Conservation (phyloP, 2,797 vertebrate genomes). For the Melanotaenia maccullochi region DNA sequence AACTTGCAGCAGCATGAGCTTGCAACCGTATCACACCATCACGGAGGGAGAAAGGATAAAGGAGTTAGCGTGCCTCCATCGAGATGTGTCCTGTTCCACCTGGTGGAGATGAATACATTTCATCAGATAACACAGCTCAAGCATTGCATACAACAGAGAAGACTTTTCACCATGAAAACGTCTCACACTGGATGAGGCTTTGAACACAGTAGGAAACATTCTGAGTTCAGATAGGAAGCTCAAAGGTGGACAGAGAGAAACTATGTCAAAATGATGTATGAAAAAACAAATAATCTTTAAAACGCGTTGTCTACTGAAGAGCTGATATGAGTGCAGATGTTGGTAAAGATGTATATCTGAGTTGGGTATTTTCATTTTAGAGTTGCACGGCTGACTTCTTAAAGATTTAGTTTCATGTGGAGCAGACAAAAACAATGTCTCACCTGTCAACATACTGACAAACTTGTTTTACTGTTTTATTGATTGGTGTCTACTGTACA, state of each 20-base stretch:
- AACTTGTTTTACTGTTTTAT: slow-evolving; percentile 35
- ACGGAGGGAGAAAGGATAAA: slow-evolving; percentile 55
- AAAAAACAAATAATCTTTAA: slow-evolving; percentile 2
- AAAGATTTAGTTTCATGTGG: slow-evolving; percentile 60
- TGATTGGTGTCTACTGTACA: neutral
- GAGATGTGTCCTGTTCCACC: slow-evolving; percentile 79
- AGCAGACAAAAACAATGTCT: slow-evolving; percentile 71
- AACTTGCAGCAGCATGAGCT: slow-evolving; percentile 77
- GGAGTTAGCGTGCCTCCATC: slow-evolving; percentile 81
- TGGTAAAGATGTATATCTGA: slow-evolving; percentile 47
- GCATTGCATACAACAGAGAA: slow-evolving; percentile 48
- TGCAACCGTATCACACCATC: slow-evolving; percentile 69
- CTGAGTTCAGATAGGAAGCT: slow-evolving; percentile 26
- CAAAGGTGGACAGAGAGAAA: slow-evolving; percentile 24
- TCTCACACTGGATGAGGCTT: neutral
- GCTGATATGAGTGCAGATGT: slow-evolving; percentile 41
- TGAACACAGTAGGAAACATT: neutral
- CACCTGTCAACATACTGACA: slow-evolving; percentile 49
- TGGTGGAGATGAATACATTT: slow-evolving; percentile 75
- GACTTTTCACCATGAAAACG: slow-evolving; percentile 28
- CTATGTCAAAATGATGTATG: neutral
- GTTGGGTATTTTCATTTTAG: slow-evolving; percentile 60
- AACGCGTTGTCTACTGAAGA: neutral
- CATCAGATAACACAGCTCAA: slow-evolving; percentile 73
- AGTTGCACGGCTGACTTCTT: slow-evolving; percentile 51